Conservation (phyloP, 2,888 invertebrate genomes). For the Danaus chrysippus region DNA sequence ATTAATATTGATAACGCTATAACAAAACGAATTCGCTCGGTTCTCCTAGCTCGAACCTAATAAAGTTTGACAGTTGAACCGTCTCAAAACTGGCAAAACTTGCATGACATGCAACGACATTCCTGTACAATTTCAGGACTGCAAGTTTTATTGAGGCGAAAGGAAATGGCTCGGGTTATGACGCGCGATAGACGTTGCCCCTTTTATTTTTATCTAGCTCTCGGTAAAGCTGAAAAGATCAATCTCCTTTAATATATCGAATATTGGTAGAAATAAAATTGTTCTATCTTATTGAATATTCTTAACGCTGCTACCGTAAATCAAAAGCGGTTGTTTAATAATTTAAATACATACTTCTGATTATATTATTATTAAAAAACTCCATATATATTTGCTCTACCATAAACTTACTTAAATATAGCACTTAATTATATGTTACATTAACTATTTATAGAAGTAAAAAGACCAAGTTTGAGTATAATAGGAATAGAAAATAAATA, state of each 20-base stretch:
- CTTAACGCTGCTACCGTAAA: slow-evolving; percentile 6
- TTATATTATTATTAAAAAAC: no score
- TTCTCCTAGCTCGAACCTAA: slow-evolving; percentile 18
- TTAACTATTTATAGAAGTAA: no score
- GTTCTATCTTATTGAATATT: slow-evolving; percentile 8
- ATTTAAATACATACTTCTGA: slow-evolving; percentile 22
- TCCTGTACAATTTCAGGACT: slow-evolving; percentile 37
- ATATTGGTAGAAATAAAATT: slow-evolving; percentile 12
- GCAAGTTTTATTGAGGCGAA: slow-evolving; percentile 40
- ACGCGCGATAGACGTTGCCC: slow-evolving; percentile 16
- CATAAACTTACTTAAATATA: no score
- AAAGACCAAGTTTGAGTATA: no score
- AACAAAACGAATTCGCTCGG: not conserved
- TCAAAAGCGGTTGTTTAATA: no score
- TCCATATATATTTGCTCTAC: no score
- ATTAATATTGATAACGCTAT: not conserved
- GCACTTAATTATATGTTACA: no score
- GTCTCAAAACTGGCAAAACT: slow-evolving; percentile 39
- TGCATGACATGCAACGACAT: slow-evolving; percentile 38
- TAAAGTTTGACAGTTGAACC: slow-evolving; percentile 43
- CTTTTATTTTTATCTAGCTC: slow-evolving; percentile 23
- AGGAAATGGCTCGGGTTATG: slow-evolving; percentile 34
- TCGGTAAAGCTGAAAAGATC: slow-evolving; percentile 14
- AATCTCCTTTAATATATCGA: slow-evolving; percentile 11
- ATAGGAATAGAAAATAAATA: no score